These are phyloP conservation scores for Nannoperca australis DNA, from an alignment of 2,797 vertebrate genomes.

Conservation along the genomic window DNA sequence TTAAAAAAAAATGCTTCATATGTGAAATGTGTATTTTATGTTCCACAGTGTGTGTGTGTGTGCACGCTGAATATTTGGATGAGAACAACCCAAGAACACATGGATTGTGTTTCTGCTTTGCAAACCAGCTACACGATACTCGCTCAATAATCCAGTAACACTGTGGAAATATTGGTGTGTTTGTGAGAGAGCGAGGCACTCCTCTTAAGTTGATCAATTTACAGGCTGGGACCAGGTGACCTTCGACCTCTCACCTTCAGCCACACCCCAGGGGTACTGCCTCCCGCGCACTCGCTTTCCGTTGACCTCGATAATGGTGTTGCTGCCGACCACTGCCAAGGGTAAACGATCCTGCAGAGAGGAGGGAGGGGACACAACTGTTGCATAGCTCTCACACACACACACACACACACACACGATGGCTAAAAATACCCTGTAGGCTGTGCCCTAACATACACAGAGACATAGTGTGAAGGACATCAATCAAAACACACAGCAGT, in stretches of 20 bases:
- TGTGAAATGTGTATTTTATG: background rate
- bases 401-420: slow-evolving; percentile 7
- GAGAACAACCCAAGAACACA: slow-evolving; percentile 21
- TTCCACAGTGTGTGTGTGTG: background rate
- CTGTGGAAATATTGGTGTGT: slow-evolving; percentile 20
- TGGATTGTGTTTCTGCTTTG: slow-evolving; percentile 36
- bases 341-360: slow-evolving; percentile 92
- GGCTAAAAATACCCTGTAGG: slow-evolving; percentile 52
- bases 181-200: background rate
- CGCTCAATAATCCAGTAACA: slow-evolving; percentile 35
- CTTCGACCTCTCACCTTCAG: slow-evolving; percentile 90
- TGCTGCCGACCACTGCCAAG: slow-evolving; percentile 96
- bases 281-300: slow-evolving; percentile 95
- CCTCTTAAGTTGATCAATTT: slow-evolving; percentile 16
- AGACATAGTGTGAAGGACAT: background rate
- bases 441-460: slow-evolving; percentile 2
- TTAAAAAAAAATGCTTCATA: background rate
- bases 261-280: slow-evolving; percentile 98
- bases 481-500: background rate
- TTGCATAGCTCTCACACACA: slow-evolving; percentile 63
- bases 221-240: slow-evolving; percentile 12
- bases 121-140: slow-evolving; percentile 18
- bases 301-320: slow-evolving; percentile 96
- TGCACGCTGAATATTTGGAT: background rate
- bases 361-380: slow-evolving; percentile 53